Percentiles rank a stretch among this genome's conserved stretches.
Conservation (phyloP, 2,888 invertebrate species). For the Tenthredo mesomela region DNA sequence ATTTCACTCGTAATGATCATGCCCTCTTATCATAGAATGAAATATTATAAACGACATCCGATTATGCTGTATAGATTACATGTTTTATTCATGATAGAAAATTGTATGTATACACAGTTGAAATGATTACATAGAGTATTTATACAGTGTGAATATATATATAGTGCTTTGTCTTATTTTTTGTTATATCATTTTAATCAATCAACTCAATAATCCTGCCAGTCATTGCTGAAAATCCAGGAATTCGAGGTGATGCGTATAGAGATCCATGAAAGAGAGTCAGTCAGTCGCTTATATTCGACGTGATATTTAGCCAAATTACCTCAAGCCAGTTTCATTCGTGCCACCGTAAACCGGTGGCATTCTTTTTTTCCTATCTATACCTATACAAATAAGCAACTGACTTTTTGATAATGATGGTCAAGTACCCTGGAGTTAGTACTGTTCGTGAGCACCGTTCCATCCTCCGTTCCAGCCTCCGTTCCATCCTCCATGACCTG, state of each 20-base stretch:
- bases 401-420: slow-evolving; percentile 29
- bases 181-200: neutral
- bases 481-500: slow-evolving; percentile 59
- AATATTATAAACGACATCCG: neutral
- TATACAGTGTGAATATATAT: slow-evolving; percentile 10
- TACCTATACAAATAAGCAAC: neutral
- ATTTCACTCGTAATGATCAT: neutral
- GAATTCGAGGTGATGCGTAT: neutral
- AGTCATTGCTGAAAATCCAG: neutral
- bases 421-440: slow-evolving; percentile 53
- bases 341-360: neutral
- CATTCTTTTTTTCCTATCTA: neutral
- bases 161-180: slow-evolving; percentile 1
- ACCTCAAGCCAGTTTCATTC: neutral
- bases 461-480: slow-evolving; percentile 62
- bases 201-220: slow-evolving; percentile 1
- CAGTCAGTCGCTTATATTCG: slow-evolving; percentile 1
- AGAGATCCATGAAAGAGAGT: slow-evolving; percentile 40
- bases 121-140: slow-evolving; percentile 36
- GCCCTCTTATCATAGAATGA: neutral
- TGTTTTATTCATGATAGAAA: neutral
- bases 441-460: slow-evolving; percentile 59
- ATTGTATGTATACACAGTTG: neutral
- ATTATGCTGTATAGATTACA: neutral
- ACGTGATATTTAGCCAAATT: neutral